Evolutionary conservation across 2,113 vertebrate genomes (phyloP), one percentile per base, ranked within the genome.

Genomic region (Pimephales promelas): DNA sequence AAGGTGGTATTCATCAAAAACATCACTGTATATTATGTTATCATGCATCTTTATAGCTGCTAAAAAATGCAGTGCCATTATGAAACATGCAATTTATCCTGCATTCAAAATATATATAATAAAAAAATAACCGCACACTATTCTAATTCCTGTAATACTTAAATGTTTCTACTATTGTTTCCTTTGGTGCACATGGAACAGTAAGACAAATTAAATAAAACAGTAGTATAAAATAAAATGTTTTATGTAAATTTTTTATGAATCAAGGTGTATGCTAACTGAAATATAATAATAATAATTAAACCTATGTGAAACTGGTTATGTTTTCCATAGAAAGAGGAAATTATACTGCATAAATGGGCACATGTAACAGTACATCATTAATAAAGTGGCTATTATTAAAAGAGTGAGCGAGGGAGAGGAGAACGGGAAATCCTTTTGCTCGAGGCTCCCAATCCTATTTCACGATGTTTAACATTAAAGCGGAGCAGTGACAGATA

Each of bases 401-500:
- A 43, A 79, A 62, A 78, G 34, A 78, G 22, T 1, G 9, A 79
- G 16, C 0, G 9, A 62, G n/a, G 31, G 34, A 18, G 24, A 52
- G 14, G 13, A 20, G 10, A 54, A 36, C 7, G 20, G 49, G 73
- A n/a, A 62, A 79, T 26, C 34, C 34, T 45, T 62, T 79, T 62
- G 57, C 76, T 79, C 57, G 20, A 20, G 76, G 76, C n/a, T 47
- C 43, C 16, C n/a, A 79, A 79, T 79, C 76, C 54, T 47, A 34
- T 79, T 79, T 79, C 34, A 14, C 13, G 28, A 59, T 77, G 54
- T 40, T 77, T 75, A 52, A 52, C 72, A 75, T 52, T 54, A 36
- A 57, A 72, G 62, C 45, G 57, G 31, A 52, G 85, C 78, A 66
- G 76, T 75, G 64, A 71, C 72, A 77, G 79, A n/a, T 43, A 62